A percentile compares a stretch with the other conserved stretches of the same genome.
phyloP scores from a whole-genome alignment of 2,888 invertebrate species.

The Sesamia inferens region DNA sequence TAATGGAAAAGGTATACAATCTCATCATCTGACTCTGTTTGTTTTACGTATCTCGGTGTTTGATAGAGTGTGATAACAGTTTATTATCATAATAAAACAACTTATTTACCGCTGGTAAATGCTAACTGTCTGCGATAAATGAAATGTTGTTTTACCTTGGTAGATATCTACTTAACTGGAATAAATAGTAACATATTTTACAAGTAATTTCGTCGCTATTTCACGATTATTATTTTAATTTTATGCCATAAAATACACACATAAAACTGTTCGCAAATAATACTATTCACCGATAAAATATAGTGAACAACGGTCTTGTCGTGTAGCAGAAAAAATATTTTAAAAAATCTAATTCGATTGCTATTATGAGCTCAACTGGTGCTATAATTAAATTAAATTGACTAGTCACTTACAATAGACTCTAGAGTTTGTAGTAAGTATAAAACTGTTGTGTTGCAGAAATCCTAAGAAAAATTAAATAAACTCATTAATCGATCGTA shows the following conservation, averaged over 20 bases:
- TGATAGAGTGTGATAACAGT: slow-evolving; percentile 47
- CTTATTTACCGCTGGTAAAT: slow-evolving; percentile 34
- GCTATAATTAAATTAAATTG: neutral
- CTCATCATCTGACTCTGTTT: slow-evolving; percentile 27
- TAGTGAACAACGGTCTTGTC: neutral
- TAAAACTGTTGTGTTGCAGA: neutral
- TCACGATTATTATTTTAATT: slow-evolving; percentile 14
- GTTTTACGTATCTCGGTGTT: slow-evolving; percentile 34
- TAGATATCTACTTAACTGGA: neutral
- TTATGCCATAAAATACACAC: slow-evolving; percentile 9
- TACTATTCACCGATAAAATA: neutral
- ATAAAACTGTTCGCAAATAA: slow-evolving; percentile 13
- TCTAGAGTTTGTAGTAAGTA: neutral
- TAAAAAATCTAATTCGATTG: neutral
- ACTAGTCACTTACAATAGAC: neutral
- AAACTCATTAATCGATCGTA: slow-evolving; percentile 20
- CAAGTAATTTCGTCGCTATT: slow-evolving; percentile 12
- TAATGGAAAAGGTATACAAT: slow-evolving; percentile 81
- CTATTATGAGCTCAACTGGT: neutral
- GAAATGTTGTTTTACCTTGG: neutral
- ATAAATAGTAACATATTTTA: slow-evolving; percentile 12
- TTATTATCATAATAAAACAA: slow-evolving; percentile 56
- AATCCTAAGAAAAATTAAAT: slow-evolving; percentile 4
- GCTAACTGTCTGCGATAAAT: slow-evolving; percentile 31
- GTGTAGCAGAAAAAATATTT: neutral